Evolutionary conservation across 23 tunicate genomes (phyloP).

Genomic region (Pegea sp.): DNA sequence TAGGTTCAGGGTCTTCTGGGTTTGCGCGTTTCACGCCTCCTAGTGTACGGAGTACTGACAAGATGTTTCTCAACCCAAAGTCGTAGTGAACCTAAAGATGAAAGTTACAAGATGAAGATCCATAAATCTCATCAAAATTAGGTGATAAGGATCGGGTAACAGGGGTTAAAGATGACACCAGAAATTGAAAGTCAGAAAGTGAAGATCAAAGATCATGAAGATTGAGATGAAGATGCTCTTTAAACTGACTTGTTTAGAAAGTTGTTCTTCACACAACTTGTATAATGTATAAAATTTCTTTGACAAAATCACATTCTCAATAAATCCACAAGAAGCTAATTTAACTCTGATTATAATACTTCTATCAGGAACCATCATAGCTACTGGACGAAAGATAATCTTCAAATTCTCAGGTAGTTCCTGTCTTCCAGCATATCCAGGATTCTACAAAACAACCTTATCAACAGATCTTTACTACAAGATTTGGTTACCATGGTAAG

Average conservation of each 20-base stretch:
- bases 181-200: no score
- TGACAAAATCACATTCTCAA: slow-evolving; percentile 66
- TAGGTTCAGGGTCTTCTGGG: slow-evolving; percentile 91
- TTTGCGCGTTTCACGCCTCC: slow-evolving; percentile 86
- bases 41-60: slow-evolving; percentile 95
- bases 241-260: slow-evolving; percentile 76
- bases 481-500: slow-evolving; percentile 56
- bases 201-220: neutral
- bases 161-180: no score
- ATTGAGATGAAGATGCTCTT: neutral
- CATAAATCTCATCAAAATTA: neutral
- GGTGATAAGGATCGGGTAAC: no score
- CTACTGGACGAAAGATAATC: slow-evolving; percentile 94
- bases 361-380: slow-evolving; percentile 99
- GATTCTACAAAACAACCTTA: slow-evolving; percentile 26
- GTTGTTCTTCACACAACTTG: slow-evolving; percentile 99
- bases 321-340: slow-evolving; percentile 96
- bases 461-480: neutral
- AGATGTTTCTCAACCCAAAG: slow-evolving; percentile 98
- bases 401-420: slow-evolving; percentile 97
- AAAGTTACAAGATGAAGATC: neutral
- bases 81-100: slow-evolving; percentile 95
- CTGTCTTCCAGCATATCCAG: slow-evolving; percentile 99
- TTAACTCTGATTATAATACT: slow-evolving; percentile 98
- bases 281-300: slow-evolving; percentile 96